Conservation (phyloP, 2,113 vertebrate genomes). For the Halcyon malimbica region DNA sequence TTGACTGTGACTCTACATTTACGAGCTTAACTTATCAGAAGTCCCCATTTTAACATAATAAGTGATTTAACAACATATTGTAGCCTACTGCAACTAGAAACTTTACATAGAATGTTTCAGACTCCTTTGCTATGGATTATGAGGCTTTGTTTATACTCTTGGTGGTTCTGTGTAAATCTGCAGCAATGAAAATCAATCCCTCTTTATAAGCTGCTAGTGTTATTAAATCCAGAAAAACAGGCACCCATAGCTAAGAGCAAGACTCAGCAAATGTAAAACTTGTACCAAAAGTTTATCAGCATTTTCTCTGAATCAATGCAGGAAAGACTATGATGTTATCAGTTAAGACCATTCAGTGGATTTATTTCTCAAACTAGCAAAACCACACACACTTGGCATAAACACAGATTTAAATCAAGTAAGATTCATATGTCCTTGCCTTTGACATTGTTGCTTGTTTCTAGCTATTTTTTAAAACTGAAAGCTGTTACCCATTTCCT, state of each 20-base stretch:
- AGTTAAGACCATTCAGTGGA: neutral
- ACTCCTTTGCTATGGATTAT: neutral
- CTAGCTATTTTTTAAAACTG: neutral
- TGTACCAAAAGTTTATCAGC: neutral
- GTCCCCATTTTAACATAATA: neutral
- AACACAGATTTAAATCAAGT: neutral
- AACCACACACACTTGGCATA: neutral
- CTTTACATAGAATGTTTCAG: neutral
- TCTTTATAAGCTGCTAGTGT: neutral
- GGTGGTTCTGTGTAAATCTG: neutral
- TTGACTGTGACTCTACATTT: neutral
- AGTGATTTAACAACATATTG: neutral
- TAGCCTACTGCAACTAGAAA: neutral
- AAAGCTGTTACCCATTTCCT: neutral
- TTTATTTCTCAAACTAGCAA: conserved; percentile 35
- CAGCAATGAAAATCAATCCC: neutral
- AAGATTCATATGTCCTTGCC: neutral
- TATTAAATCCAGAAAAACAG: neutral
- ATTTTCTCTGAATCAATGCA: neutral
- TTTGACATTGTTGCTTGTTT: neutral
- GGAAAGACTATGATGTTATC: neutral
- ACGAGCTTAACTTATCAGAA: conserved; percentile 24
- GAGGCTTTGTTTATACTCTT: neutral
- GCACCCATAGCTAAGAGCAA: neutral
- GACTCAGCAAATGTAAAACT: neutral